Base-by-base conservation (phyloP, 2,797 vertebrate genomes). In the Botia almorhae region DNA sequence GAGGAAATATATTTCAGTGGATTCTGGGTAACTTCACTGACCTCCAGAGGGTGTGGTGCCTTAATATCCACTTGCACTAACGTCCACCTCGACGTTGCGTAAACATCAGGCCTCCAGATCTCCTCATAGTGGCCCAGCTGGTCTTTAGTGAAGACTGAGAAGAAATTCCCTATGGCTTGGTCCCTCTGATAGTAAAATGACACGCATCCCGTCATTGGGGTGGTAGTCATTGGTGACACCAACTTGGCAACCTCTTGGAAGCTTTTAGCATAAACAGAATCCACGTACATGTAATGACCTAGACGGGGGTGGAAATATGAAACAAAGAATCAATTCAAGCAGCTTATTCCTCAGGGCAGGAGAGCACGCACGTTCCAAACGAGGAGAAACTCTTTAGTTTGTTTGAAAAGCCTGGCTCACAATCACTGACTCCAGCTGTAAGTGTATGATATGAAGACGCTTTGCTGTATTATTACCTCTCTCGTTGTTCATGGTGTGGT, bases 231-330 rank as follows among this genome's bases (percentile, higher is more conserved):
- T 0, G 97, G 97, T 7, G 96, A 96, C 43, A 94, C 90, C 76
- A 98, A 90, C 88, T 97, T 96, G 55, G 97, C 97, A 79, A 98
- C 96, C 88, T 98, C 97, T 89, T 98, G 96, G 89, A 98, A 98
- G 74, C 94, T 92, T 86, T 96, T 97, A 83, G 94, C 92, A 0
- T 98, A 98, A 81, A 97, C 88, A 0, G 97, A 97, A 87, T 98
- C 96, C 90, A 96, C 97, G 4, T 98, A 98, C 96, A 98, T 96
- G 90, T 95, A 97, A 85, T 97, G 96, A 78, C 97, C 97, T 98
- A 80, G 67, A 79, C 85, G 71, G 86, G 88, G 76, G 14, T 50
- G 50, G 29, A 67, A 51, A 75, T 63, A 61, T 33, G 2, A 51
- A 64, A 74, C 39, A 81, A 74, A 80, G 16, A 8, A 65, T 39